These are phyloP conservation scores for Drosophila sechellia DNA, from an alignment of 1,140 invertebrate genomes.

Conservation along the genomic window DNA sequence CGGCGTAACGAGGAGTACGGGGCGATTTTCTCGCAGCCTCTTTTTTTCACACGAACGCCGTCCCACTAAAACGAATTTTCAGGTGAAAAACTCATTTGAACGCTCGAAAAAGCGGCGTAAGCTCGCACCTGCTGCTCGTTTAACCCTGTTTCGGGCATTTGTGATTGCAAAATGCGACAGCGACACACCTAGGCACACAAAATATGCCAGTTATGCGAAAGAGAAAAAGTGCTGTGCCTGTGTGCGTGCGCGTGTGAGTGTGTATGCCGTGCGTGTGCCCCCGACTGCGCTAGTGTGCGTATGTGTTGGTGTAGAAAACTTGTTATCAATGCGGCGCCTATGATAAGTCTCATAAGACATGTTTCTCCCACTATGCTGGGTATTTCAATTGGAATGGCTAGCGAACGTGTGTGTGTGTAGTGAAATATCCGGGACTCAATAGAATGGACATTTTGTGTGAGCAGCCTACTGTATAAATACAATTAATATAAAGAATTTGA, in stretches of 20 bases:
- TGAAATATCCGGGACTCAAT: slow-evolving; percentile 2
- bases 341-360: slow-evolving; percentile 80
- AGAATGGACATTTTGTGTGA: not conserved
- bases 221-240: slow-evolving; percentile 67
- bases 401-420: slow-evolving; percentile 6
- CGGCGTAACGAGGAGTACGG: slow-evolving; percentile 23
- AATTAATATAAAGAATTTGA: too few species aligned
- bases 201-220: slow-evolving; percentile 69
- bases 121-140: slow-evolving; percentile 53
- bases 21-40: slow-evolving; percentile 53
- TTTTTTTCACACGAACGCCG: slow-evolving; percentile 73
- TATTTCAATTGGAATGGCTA: slow-evolving; percentile 59
- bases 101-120: slow-evolving; percentile 8
- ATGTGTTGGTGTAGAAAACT: slow-evolving; percentile 72
- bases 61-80: slow-evolving; percentile 45
- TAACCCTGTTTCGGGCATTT: slow-evolving; percentile 45
- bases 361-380: slow-evolving; percentile 52
- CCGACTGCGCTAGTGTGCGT: slow-evolving; percentile 24
- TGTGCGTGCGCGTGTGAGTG: slow-evolving; percentile 53
- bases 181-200: slow-evolving; percentile 51
- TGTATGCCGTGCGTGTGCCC: slow-evolving; percentile 39
- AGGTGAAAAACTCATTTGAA: slow-evolving; percentile 56
- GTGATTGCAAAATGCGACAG: slow-evolving; percentile 38
- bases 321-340: slow-evolving; percentile 82
- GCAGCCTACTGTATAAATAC: not conserved